phyloP scores from a whole-genome alignment of 1,140 invertebrate species.

The Drosophila pallidifrons region DNA sequence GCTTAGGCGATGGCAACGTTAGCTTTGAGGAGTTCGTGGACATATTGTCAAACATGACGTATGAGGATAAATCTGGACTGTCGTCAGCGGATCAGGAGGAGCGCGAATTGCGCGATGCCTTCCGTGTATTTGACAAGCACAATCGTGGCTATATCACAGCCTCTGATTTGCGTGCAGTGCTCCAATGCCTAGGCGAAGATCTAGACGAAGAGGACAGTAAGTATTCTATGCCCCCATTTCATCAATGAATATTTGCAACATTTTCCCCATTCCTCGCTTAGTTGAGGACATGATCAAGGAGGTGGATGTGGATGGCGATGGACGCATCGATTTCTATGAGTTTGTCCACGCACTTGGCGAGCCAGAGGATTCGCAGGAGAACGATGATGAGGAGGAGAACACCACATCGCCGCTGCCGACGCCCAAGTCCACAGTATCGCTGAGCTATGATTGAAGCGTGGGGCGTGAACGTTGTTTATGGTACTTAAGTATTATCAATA shows the following conservation, averaged over 20 bases:
- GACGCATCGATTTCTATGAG: conserved; percentile 95
- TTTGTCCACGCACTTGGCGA: conserved; percentile 94
- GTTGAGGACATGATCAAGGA: conserved; percentile 97
- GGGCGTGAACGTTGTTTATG: no score
- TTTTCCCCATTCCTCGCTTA: conserved; percentile 73
- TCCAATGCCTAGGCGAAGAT: conserved; percentile 94
- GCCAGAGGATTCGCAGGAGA: conserved; percentile 92
- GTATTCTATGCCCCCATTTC: conserved; percentile 27
- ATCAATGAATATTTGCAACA: neutral
- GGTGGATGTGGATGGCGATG: conserved; percentile 95
- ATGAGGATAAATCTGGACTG: conserved; percentile 87
- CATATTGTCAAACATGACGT: conserved; percentile 92
- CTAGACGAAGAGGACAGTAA: conserved; percentile 94
- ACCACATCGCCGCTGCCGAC: conserved; percentile 84
- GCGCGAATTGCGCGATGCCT: conserved; percentile 94
- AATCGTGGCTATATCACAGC: conserved; percentile 94
- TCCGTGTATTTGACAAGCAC: conserved; percentile 94
- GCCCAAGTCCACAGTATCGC: conserved; percentile 73
- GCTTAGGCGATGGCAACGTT: conserved; percentile 93
- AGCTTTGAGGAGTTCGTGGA: conserved; percentile 97
- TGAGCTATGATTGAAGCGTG: conserved; percentile 64
- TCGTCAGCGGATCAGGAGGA: conserved; percentile 91
- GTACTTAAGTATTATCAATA: conserved; percentile 19
- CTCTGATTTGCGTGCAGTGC: conserved; percentile 92
- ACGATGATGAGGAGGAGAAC: conserved; percentile 90